Conservation (phyloP, 2,888 invertebrate genomes). For the Lasioglossum oenotherae region DNA sequence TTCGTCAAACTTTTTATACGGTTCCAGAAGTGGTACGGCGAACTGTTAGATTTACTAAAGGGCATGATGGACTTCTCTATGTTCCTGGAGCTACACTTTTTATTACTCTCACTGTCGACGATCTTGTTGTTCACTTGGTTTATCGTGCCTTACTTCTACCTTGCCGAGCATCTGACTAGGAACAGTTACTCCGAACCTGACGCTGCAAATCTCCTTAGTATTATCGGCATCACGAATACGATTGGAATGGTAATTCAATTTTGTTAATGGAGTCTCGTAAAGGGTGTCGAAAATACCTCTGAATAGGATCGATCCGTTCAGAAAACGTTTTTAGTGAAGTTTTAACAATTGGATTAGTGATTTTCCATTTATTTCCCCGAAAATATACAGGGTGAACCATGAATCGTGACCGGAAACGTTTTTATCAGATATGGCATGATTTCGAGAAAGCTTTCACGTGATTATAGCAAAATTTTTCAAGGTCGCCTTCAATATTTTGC, state of each 20-base stretch:
- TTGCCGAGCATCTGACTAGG: constrained; percentile 92
- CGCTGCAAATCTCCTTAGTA: constrained; percentile 92
- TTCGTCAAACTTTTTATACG: neutral
- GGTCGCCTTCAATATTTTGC: too few relatives aligned
- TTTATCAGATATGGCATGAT: too few relatives aligned
- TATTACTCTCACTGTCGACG: constrained; percentile 93
- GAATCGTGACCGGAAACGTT: too few relatives aligned
- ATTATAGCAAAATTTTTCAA: too few relatives aligned
- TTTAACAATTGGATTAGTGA: neutral
- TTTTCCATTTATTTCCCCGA: neutral
- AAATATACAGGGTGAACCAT: too few relatives aligned
- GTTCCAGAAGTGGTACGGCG: constrained; percentile 90
- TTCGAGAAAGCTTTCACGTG: too few relatives aligned
- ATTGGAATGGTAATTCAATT: constrained; percentile 91
- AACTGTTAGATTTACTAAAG: constrained; percentile 88
- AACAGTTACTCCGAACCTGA: constrained; percentile 90
- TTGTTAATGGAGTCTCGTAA: neutral
- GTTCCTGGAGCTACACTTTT: constrained; percentile 91
- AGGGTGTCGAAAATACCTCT: neutral
- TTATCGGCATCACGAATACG: constrained; percentile 95
- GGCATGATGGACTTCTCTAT: constrained; percentile 92
- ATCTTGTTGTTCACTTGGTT: constrained; percentile 96
- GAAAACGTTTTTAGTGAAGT: neutral
- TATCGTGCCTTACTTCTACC: constrained; percentile 97
- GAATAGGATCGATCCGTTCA: neutral